A percentile compares a stretch with the other conserved stretches of the same genome.
These are phyloP conservation scores for Palythoa heliodiscus DNA, from an alignment of 92 coral and sea anemone genomes.

Conservation along the genomic window DNA sequence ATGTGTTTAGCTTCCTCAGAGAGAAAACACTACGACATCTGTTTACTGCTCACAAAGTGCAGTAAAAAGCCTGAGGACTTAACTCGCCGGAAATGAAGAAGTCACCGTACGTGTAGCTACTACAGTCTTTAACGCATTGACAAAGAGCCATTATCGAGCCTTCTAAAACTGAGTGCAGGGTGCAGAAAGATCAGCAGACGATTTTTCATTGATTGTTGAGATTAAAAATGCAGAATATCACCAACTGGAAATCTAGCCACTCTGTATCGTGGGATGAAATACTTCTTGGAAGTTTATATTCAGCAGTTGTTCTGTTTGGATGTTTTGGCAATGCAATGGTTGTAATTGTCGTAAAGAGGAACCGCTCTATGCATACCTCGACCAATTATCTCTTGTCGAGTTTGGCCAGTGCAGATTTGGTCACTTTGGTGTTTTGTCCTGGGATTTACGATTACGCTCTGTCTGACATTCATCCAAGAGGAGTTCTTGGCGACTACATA, in stretches of 20 bases:
- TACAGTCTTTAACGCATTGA: not conserved
- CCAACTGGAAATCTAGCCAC: not conserved
- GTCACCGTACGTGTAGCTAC: not conserved
- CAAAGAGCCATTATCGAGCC: not conserved
- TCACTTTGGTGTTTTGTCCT: slow-evolving; percentile 54
- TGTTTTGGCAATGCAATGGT: slow-evolving; percentile 50
- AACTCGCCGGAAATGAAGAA: not conserved
- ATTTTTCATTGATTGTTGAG: too few relatives aligned
- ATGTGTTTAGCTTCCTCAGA: too few relatives aligned
- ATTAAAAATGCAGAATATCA: not conserved
- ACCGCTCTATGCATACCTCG: slow-evolving; percentile 51
- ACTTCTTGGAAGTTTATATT: slow-evolving; percentile 37
- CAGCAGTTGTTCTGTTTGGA: slow-evolving; percentile 42
- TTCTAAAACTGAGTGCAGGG: not conserved
- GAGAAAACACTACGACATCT: too few relatives aligned
- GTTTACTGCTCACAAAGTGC: too few relatives aligned
- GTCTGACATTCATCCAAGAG: slow-evolving; percentile 22
- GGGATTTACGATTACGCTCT: slow-evolving; percentile 55
- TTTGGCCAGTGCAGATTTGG: slow-evolving; percentile 53
- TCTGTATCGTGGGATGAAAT: slow-evolving; percentile 37
- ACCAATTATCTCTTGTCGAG: slow-evolving; percentile 58
- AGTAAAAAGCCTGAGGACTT: too few relatives aligned
- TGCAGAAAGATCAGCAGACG: not conserved
- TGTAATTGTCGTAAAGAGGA: slow-evolving; percentile 40
- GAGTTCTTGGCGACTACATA: slow-evolving; percentile 44